These are phyloP conservation scores for Atethmia centrago DNA, from an alignment of 2,888 invertebrate genomes.

Conservation along the genomic window DNA sequence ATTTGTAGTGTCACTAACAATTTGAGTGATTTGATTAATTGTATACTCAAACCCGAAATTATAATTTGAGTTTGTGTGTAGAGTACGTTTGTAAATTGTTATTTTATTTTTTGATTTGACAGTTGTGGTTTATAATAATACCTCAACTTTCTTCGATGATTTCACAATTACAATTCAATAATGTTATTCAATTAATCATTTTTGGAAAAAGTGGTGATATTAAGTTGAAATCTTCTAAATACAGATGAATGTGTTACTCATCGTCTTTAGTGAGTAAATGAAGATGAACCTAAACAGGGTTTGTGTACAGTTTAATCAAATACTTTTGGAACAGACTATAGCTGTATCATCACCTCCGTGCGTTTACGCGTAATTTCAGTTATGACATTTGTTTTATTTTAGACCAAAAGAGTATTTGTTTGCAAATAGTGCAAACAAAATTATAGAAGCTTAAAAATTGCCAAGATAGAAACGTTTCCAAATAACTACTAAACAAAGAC, in stretches of 20 bases:
- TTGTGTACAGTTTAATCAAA: not conserved
- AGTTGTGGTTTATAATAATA: not conserved
- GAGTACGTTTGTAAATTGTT: not conserved
- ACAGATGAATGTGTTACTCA: not conserved
- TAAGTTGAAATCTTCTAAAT: not conserved
- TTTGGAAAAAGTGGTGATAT: not conserved
- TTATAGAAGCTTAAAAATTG: not conserved
- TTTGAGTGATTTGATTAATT: not conserved
- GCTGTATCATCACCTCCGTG: not conserved
- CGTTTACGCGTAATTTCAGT: not conserved
- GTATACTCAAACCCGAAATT: not conserved
- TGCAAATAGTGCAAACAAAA: not conserved
- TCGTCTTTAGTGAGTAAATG: not conserved
- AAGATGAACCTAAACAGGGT: not conserved
- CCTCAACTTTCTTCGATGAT: not conserved
- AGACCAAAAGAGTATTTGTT: not conserved
- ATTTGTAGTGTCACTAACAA: not conserved
- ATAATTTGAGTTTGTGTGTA: not conserved
- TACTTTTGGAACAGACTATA: not conserved
- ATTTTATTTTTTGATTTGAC: not conserved
- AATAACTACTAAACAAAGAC: too few species aligned
- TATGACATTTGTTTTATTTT: not conserved
- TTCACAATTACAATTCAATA: too few species aligned
- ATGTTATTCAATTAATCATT: not conserved
- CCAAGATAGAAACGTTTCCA: not conserved